Conservation (phyloP, 2,113 vertebrate genomes). For the Tetraodon nigroviridis region DNA sequence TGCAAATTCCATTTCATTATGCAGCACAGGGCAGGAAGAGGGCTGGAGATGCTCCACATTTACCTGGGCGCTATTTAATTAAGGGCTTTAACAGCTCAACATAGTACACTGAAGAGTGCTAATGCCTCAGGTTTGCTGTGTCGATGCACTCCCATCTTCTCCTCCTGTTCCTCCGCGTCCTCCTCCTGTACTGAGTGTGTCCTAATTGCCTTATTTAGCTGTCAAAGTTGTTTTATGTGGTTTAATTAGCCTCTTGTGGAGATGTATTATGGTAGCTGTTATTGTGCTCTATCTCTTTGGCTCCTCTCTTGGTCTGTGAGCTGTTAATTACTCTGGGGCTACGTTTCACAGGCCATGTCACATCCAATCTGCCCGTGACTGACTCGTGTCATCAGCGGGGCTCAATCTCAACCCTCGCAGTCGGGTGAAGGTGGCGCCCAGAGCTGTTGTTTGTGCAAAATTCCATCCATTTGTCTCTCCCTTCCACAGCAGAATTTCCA, state of each 20-base stretch:
- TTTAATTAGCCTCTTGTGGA: conserved; percentile 45
- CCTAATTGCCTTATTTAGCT: conserved; percentile 56
- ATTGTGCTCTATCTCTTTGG: not conserved
- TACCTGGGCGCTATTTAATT: conserved; percentile 6
- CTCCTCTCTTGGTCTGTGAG: conserved; percentile 7
- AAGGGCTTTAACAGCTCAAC: conserved; percentile 1
- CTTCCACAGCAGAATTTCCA: not conserved
- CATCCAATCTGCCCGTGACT: conserved; percentile 23
- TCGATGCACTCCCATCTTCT: conserved; percentile 10
- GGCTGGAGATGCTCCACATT: conserved; percentile 4
- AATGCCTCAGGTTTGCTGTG: conserved; percentile 1
- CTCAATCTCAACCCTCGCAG: conserved; percentile 24
- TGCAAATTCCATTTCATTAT: conserved; percentile 14
- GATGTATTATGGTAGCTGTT: conserved; percentile 1
- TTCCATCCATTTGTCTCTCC: conserved; percentile 2
- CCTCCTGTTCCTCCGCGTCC: not conserved
- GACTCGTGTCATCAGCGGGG: conserved; percentile 47
- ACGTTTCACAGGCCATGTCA: conserved; percentile 17
- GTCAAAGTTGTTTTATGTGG: conserved; percentile 33
- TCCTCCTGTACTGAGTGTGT: conserved; percentile 11
- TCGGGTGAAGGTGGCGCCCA: conserved; percentile 47
- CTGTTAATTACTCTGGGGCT: conserved; percentile 46
- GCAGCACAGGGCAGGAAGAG: not conserved
- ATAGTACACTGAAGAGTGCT: conserved; percentile 9
- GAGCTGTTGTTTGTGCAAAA: conserved; percentile 17